phyloP scores from a whole-genome alignment of 1,140 invertebrate genomes.

The Glossosoma conforme region DNA sequence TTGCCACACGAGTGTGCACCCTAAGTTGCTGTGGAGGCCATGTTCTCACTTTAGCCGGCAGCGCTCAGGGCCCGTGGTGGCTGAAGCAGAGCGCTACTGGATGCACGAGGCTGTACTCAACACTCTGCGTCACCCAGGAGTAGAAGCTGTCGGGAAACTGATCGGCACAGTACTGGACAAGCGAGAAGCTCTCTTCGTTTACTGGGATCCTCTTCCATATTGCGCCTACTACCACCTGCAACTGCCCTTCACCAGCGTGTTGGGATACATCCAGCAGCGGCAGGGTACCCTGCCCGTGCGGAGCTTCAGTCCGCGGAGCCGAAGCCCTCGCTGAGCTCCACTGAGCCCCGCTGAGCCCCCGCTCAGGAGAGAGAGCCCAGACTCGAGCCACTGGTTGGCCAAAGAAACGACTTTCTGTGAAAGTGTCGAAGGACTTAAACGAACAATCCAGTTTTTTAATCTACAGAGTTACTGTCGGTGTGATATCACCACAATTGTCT shows the following conservation, averaged over 20 bases:
- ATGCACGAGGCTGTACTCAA: conserved; percentile 50
- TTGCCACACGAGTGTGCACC: conserved; percentile 64
- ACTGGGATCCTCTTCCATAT: conserved; percentile 78
- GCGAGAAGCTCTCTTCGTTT: conserved; percentile 69
- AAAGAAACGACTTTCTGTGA: no score
- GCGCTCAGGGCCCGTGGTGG: conserved; percentile 48
- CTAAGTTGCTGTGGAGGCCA: conserved; percentile 57
- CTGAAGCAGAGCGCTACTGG: conserved; percentile 46
- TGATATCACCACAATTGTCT: no score
- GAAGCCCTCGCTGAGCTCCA: conserved; percentile 38
- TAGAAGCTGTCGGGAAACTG: conserved; percentile 52
- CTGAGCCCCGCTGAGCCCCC: conserved; percentile 37
- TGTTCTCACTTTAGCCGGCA: conserved; percentile 56
- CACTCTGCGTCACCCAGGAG: conserved; percentile 42
- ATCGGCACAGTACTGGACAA: conserved; percentile 65
- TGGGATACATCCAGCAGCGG: conserved; percentile 43
- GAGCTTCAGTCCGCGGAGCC: conserved; percentile 45
- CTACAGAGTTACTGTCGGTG: no score
- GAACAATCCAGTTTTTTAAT: no score
- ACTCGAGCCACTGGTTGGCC: no score
- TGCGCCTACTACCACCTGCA: conserved; percentile 78
- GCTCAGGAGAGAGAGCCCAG: conserved; percentile 31
- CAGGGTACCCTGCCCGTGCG: conserved; percentile 28
- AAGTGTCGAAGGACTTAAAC: no score
- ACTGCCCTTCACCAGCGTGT: conserved; percentile 59